These are phyloP conservation scores for Lophotis ruficrista DNA, from an alignment of 2,113 vertebrate genomes.

Conservation along the genomic window DNA sequence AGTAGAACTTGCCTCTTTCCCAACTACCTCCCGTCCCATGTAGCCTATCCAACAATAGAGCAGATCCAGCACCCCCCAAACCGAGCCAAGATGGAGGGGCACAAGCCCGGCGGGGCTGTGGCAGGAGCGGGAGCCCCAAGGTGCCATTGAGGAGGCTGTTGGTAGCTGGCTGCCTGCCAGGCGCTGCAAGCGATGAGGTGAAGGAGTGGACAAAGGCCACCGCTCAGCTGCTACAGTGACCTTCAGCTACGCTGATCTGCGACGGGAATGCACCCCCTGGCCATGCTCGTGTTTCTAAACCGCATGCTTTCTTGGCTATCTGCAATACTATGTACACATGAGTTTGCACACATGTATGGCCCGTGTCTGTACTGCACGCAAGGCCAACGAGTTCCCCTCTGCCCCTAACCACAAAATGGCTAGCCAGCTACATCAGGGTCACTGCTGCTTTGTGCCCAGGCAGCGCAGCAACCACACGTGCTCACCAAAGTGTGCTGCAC, in stretches of 20 bases:
- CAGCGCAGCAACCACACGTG: background rate
- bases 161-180: background rate
- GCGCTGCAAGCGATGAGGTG: background rate
- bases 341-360: rapidly evolving
- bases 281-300: background rate
- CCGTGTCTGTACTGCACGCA: rapidly evolving
- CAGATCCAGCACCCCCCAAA: background rate
- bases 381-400: rapidly evolving
- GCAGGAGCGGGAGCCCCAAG: background rate
- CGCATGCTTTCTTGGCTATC: background rate
- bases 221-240: conserved; percentile 37
- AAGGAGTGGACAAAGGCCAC: conserved; percentile 22
- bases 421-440: background rate
- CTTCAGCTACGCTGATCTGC: background rate
- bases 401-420: too few species aligned
- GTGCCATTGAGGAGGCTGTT: background rate
- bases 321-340: background rate
- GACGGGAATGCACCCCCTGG: background rate
- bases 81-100: background rate
- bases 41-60: background rate
- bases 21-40: background rate
- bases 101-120: background rate
- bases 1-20: background rate
- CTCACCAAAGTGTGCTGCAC: background rate
- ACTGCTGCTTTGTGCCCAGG: background rate